A percentile compares a stretch with the other conserved stretches of the same genome.
These are phyloP conservation scores for Alosa alosa DNA, from an alignment of 2,113 vertebrate genomes.

Conservation along the genomic window DNA sequence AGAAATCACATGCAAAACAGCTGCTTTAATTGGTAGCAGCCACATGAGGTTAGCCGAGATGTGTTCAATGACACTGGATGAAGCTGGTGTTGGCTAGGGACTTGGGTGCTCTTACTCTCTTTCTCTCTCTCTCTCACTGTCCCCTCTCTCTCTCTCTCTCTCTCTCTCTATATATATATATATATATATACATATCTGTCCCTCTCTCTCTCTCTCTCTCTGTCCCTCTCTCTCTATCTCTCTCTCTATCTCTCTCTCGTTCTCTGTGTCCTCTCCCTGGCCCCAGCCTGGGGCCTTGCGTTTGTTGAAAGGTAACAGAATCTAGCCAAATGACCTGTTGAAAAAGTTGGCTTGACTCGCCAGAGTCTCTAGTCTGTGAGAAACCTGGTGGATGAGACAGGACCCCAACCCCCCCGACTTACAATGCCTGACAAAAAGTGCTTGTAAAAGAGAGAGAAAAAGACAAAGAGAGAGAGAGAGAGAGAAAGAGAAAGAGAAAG, in stretches of 20 bases:
- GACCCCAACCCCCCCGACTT: conserved; percentile 23
- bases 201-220: conserved; percentile 48
- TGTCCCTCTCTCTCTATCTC: conserved; percentile 26
- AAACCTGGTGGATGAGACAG: conserved; percentile 59
- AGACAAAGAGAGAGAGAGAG: conserved; percentile 35
- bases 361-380: conserved; percentile 59
- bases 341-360: conserved; percentile 63
- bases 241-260: conserved; percentile 31
- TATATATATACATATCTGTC: too few relatives aligned
- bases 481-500: conserved; percentile 41
- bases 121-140: conserved; percentile 16
- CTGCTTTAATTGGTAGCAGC: conserved; percentile 69
- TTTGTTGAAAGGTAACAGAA: conserved; percentile 70
- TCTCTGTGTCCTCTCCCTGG: conserved; percentile 58
- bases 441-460: conserved; percentile 41
- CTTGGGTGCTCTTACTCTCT: conserved; percentile 12
- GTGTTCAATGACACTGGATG: neutral
- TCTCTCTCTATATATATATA: too few relatives aligned
- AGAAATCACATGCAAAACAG: conserved; percentile 65
- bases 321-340: conserved; percentile 67
- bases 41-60: conserved; percentile 62
- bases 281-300: conserved; percentile 62
- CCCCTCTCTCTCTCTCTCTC: conserved; percentile 33
- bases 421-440: conserved; percentile 46
- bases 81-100: neutral